phyloP scores from a whole-genome alignment of 30 jellyfish, hydroid and myxozoan species.

The Sanderia malayensis region DNA sequence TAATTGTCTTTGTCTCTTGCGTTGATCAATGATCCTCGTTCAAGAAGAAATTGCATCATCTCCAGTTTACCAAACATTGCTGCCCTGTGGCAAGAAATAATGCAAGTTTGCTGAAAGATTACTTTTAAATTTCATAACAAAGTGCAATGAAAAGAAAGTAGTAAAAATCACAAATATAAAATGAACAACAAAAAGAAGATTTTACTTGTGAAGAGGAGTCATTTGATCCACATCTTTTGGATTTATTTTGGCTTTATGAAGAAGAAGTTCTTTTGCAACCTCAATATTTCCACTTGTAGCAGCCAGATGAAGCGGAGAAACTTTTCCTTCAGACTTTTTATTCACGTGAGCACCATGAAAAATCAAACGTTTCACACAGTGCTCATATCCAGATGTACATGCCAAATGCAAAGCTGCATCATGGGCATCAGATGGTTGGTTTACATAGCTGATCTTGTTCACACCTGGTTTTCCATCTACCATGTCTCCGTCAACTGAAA shows the following conservation, averaged over 20 bases:
- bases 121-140: no score
- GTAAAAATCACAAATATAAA: no score
- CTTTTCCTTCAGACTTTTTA: conserved; percentile 63
- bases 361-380: conserved; percentile 66
- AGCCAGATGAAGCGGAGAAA: conserved; percentile 89
- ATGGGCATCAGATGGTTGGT: conserved; percentile 42
- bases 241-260: conserved; percentile 70
- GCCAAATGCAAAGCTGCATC: conserved; percentile 95
- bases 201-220: conserved; percentile 90
- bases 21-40: conserved; percentile 69
- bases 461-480: conserved; percentile 21
- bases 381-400: conserved; percentile 76
- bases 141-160: no score
- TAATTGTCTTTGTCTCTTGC: conserved; percentile 68
- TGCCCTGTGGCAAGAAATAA: conserved; percentile 74
- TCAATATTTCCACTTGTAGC: conserved; percentile 72
- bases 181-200: no score
- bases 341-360: conserved; percentile 89
- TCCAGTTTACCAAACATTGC: conserved; percentile 70
- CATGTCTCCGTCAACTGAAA: conserved; percentile 25
- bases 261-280: conserved; percentile 49
- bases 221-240: conserved; percentile 72
- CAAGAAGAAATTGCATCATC: conserved; percentile 44
- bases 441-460: conserved; percentile 39
- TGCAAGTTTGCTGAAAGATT: no score